These are phyloP conservation scores for Colaptes auratus DNA, from an alignment of 2,113 vertebrate species.

Conservation along the genomic window DNA sequence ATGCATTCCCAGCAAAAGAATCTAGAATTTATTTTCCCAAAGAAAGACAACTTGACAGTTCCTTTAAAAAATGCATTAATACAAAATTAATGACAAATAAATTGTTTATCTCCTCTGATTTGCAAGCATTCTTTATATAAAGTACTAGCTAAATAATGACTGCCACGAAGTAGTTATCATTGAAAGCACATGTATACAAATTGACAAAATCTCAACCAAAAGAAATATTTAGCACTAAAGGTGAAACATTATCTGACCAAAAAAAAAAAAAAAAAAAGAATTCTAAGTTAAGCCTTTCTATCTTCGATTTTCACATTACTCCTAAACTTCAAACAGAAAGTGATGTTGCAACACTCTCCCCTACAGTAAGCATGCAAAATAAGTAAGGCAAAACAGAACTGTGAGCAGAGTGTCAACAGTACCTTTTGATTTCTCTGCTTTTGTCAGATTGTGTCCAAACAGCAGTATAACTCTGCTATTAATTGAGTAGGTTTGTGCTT, in stretches of 20 bases:
- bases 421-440: neutral
- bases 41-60: neutral
- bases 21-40: neutral
- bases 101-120: neutral
- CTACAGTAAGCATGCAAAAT: neutral
- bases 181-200: neutral
- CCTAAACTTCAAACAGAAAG: neutral
- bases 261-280: neutral
- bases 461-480: neutral
- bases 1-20: neutral
- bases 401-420: neutral
- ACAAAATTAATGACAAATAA: neutral
- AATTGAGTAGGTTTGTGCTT: neutral
- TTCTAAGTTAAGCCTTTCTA: neutral
- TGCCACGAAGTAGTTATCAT: neutral
- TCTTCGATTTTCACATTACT: neutral
- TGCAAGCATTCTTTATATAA: neutral
- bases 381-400: neutral
- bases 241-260: neutral
- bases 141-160: neutral
- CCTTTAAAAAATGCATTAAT: neutral
- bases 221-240: neutral
- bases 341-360: neutral
- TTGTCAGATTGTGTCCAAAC: neutral
- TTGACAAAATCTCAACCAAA: conserved; percentile 3